These are phyloP conservation scores for Phallusia fumigata DNA, from an alignment of 23 tunicate species.

Conservation along the genomic window DNA sequence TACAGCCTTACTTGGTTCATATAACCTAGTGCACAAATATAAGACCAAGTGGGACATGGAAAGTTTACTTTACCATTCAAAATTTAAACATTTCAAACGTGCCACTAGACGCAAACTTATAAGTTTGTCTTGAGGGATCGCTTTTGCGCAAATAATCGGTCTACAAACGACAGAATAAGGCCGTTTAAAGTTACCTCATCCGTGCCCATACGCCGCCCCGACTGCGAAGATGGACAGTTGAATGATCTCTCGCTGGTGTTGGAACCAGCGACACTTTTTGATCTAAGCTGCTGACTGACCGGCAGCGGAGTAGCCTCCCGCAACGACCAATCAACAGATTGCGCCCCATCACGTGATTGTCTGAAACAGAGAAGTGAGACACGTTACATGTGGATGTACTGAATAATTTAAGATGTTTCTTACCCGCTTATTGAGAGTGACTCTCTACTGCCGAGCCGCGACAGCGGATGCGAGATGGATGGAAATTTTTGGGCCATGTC, in stretches of 20 bases:
- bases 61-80: too few relatives aligned
- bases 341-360: constrained; percentile 51
- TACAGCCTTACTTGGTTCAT: too few relatives aligned
- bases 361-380: neutral
- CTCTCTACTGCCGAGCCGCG: constrained; percentile 80
- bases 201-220: constrained; percentile 29
- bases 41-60: too few relatives aligned
- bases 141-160: too few relatives aligned
- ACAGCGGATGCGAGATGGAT: constrained; percentile 81
- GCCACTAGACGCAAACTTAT: too few relatives aligned
- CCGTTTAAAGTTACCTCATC: constrained; percentile 31
- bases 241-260: neutral
- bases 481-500: constrained; percentile 56
- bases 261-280: constrained; percentile 60
- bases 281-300: neutral
- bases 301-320: constrained; percentile 33
- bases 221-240: neutral
- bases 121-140: too few relatives aligned
- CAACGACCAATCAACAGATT: constrained; percentile 59
- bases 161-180: neutral
- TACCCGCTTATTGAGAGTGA: constrained; percentile 69
- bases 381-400: neutral
- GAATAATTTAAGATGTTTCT: constrained; percentile 5
- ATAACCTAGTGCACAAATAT: too few relatives aligned
- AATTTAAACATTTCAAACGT: too few relatives aligned